Evolutionary conservation across 2,113 vertebrate genomes (phyloP).

Genomic region (Tinamus guttatus): DNA sequence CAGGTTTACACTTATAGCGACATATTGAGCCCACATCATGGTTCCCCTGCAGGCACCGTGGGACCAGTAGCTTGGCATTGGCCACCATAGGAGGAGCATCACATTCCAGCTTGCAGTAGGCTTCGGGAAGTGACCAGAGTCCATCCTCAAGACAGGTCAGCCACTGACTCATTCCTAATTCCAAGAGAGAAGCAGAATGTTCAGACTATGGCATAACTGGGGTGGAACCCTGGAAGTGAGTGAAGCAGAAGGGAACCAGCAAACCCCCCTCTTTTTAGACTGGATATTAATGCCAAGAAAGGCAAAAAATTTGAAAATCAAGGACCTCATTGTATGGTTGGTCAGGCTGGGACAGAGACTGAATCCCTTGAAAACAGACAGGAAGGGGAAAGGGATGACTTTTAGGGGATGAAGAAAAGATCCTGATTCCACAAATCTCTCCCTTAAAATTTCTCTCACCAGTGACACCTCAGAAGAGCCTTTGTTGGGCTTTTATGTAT

Average conservation of each 20-base stretch:
- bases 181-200: conserved; percentile 15
- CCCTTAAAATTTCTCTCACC: not conserved
- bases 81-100: conserved; percentile 72
- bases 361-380: not conserved
- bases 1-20: conserved; percentile 90
- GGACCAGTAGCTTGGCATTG: conserved; percentile 83
- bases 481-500: not conserved
- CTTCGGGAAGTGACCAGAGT: conserved; percentile 95
- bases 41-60: conserved; percentile 80
- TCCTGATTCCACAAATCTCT: not conserved
- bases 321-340: not conserved
- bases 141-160: conserved; percentile 92
- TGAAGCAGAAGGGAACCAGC: not conserved
- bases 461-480: not conserved
- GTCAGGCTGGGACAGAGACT: not conserved
- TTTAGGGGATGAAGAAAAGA: not conserved
- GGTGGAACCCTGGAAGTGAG: not conserved
- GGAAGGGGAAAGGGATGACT: not conserved
- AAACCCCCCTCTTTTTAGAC: not conserved
- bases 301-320: accelerated
- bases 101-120: conserved; percentile 95
- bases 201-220: not conserved
- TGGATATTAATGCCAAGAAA: not conserved
- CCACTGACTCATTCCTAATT: conserved; percentile 86
- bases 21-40: conserved; percentile 91